phyloP scores from a whole-genome alignment of 2,888 invertebrate species.

The Germaria angustata region DNA sequence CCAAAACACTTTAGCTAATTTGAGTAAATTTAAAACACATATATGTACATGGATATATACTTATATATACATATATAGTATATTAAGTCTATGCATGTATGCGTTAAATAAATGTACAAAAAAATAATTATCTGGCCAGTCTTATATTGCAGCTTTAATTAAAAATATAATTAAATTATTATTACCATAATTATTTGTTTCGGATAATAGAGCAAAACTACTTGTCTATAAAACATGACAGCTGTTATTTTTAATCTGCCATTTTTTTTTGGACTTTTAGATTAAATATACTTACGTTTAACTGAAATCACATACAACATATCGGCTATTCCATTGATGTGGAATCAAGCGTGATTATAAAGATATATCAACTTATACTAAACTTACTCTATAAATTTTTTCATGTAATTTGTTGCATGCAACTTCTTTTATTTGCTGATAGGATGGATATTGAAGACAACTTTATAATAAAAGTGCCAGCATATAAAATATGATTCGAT shows the following conservation, averaged over 20 bases:
- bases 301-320: too few species aligned
- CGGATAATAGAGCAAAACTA: neutral
- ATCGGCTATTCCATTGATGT: too few species aligned
- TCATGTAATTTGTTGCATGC: too few species aligned
- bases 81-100: neutral
- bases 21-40: neutral
- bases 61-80: too few species aligned
- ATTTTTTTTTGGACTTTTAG: neutral
- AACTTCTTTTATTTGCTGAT: too few species aligned
- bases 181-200: constrained; percentile 3
- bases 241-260: neutral
- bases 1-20: neutral
- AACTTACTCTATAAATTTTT: too few species aligned
- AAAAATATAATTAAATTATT: constrained; percentile 4
- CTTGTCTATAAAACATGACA: neutral
- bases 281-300: too few species aligned
- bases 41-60: neutral
- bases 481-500: too few species aligned
- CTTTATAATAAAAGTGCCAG: too few species aligned
- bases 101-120: neutral
- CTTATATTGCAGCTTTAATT: neutral
- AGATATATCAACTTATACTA: too few species aligned
- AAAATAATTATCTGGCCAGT: constrained; percentile 1
- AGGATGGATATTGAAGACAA: too few species aligned
- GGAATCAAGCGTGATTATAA: too few species aligned